Evolutionary conservation across 2,797 vertebrate genomes (phyloP).

Genomic region (Dipus sagitta): DNA sequence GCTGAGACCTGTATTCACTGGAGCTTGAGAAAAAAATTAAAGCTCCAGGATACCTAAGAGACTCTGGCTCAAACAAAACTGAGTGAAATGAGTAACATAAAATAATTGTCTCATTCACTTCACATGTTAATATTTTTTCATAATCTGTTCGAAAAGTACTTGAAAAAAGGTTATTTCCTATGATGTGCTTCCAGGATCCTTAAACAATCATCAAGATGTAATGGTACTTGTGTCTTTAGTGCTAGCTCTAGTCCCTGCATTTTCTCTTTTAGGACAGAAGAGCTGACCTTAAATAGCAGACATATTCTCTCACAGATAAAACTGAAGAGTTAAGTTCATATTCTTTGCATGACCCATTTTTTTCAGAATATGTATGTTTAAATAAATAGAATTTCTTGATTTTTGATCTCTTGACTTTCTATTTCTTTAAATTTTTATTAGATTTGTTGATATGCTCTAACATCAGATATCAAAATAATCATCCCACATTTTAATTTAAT

Average conservation of each 20-base stretch:
- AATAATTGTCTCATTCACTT: not conserved
- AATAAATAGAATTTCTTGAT: not conserved
- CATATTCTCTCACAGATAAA: not conserved
- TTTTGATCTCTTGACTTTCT: not conserved
- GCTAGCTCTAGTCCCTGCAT: accelerated
- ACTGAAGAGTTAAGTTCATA: not conserved
- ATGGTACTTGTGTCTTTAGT: not conserved
- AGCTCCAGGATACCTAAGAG: no score
- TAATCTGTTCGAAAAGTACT: not conserved
- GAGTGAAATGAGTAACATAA: no score
- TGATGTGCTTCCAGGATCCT: not conserved
- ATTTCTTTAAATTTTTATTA: no score
- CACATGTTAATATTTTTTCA: not conserved
- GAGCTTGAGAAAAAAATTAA: no score
- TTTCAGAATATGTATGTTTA: not conserved
- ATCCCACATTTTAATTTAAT: slow-evolving; percentile 1
- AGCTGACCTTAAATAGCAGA: not conserved
- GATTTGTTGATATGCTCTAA: not conserved
- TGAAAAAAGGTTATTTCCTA: not conserved
- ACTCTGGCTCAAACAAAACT: no score
- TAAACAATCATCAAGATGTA: not conserved
- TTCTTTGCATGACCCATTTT: not conserved
- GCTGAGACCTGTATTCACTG: no score
- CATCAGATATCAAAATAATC: slow-evolving; percentile 21
- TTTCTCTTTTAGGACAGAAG: not conserved